Percentiles rank a stretch among this genome's conserved stretches.
These are phyloP conservation scores for Cirrhinus mrigala DNA, from an alignment of 2,797 vertebrate species.

Conservation along the genomic window DNA sequence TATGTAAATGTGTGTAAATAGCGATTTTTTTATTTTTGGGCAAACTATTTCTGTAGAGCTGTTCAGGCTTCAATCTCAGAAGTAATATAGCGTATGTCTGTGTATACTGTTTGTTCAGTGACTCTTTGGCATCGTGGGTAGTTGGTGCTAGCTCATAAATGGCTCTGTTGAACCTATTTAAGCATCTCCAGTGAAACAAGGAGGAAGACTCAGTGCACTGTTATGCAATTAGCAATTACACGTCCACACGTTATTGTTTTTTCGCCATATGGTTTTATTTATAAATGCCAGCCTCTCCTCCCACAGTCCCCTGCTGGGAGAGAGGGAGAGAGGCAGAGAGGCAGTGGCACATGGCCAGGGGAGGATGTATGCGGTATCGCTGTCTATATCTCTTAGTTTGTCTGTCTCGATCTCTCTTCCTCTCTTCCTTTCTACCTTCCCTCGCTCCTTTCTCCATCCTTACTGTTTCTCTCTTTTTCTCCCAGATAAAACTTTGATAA, in stretches of 20 bases:
- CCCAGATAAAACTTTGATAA: slow-evolving; percentile 44
- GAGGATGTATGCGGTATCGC: slow-evolving; percentile 51
- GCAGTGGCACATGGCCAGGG: slow-evolving; percentile 61
- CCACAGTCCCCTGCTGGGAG: slow-evolving; percentile 65
- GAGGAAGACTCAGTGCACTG: slow-evolving; percentile 56
- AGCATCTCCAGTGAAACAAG: slow-evolving; percentile 43
- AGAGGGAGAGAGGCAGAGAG: slow-evolving; percentile 59
- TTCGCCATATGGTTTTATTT: slow-evolving; percentile 69
- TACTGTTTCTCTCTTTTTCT: slow-evolving; percentile 18
- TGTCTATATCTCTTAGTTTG: slow-evolving; percentile 37
- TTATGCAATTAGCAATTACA: slow-evolving; percentile 67
- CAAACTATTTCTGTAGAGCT: neutral
- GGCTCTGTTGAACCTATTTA: slow-evolving; percentile 45
- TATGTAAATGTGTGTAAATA: neutral
- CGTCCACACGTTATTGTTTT: slow-evolving; percentile 62
- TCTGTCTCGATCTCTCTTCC: slow-evolving; percentile 23
- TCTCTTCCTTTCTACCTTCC: slow-evolving; percentile 12
- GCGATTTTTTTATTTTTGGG: neutral
- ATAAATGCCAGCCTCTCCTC: slow-evolving; percentile 63
- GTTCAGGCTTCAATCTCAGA: slow-evolving; percentile 13
- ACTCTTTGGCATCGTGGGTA: slow-evolving; percentile 39
- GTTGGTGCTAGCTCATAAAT: slow-evolving; percentile 50
- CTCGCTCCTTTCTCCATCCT: neutral
- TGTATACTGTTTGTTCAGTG: slow-evolving; percentile 5
- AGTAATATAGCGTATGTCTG: slow-evolving; percentile 13